Conservation (phyloP, 2,797 vertebrate genomes). For the Cercopithecus diana region DNA sequence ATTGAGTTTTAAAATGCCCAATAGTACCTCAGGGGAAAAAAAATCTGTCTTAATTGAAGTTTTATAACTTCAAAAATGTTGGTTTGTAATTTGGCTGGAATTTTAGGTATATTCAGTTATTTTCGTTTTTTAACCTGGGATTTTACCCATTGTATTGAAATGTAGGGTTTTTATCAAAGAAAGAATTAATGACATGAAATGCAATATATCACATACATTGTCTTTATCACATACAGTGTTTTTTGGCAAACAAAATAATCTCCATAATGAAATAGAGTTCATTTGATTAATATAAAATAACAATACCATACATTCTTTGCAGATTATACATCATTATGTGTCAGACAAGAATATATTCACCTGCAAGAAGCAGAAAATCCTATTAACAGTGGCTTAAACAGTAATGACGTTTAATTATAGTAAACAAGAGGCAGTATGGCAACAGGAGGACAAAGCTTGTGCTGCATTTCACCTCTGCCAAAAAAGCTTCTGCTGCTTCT, state of each 20-base stretch:
- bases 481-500: neutral
- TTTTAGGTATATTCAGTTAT: neutral
- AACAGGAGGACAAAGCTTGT: neutral
- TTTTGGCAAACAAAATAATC: neutral
- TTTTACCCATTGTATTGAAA: neutral
- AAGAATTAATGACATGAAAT: neutral
- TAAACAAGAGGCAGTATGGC: neutral
- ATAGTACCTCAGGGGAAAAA: neutral
- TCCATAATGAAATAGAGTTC: constrained; percentile 11
- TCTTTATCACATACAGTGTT: neutral
- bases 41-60: neutral
- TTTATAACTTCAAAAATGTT: neutral
- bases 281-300: neutral
- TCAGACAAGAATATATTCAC: neutral
- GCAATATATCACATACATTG: neutral
- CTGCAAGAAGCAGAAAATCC: constrained; percentile 3
- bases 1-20: neutral
- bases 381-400: neutral
- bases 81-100: neutral
- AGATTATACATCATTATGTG: neutral
- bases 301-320: neutral
- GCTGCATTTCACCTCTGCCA: neutral
- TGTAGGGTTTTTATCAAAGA: neutral
- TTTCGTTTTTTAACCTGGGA: neutral
- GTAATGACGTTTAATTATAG: neutral